A percentile compares a stretch with the other conserved stretches of the same genome.
These are phyloP conservation scores for Parambassis ranga DNA, from an alignment of 2,797 vertebrate genomes.

Conservation along the genomic window DNA sequence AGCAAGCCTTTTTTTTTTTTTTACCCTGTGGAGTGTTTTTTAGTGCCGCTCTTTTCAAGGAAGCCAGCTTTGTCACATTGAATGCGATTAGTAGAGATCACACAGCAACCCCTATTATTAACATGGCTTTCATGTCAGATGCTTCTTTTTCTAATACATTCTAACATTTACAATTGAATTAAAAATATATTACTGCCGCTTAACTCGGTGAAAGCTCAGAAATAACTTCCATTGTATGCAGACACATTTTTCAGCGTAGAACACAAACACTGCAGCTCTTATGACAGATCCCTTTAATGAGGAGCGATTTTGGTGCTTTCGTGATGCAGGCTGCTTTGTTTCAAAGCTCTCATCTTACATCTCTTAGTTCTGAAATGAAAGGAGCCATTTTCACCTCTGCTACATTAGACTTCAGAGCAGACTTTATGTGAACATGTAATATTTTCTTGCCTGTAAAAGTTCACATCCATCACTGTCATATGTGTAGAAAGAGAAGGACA, in stretches of 20 bases:
- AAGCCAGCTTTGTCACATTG: conserved; percentile 13
- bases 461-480: background rate
- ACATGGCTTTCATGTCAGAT: conserved; percentile 16
- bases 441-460: background rate
- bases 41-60: conserved; percentile 15
- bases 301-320: background rate
- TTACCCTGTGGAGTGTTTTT: conserved; percentile 7
- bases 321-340: conserved; percentile 1
- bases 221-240: conserved; percentile 8
- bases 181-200: background rate
- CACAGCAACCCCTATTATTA: conserved; percentile 31
- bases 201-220: background rate
- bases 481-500: conserved; percentile 8
- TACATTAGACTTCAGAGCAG: background rate
- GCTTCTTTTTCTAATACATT: conserved; percentile 3
- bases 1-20: conserved; percentile 1
- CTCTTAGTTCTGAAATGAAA: conserved; percentile 8
- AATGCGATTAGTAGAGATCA: conserved; percentile 25
- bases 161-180: conserved; percentile 1
- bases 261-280: background rate
- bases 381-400: conserved; percentile 5
- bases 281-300: conserved; percentile 1
- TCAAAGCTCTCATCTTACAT: conserved; percentile 4
- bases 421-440: background rate
- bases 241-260: background rate